Conservation (phyloP, 2,113 vertebrate genomes). For the Alligator sinensis region DNA sequence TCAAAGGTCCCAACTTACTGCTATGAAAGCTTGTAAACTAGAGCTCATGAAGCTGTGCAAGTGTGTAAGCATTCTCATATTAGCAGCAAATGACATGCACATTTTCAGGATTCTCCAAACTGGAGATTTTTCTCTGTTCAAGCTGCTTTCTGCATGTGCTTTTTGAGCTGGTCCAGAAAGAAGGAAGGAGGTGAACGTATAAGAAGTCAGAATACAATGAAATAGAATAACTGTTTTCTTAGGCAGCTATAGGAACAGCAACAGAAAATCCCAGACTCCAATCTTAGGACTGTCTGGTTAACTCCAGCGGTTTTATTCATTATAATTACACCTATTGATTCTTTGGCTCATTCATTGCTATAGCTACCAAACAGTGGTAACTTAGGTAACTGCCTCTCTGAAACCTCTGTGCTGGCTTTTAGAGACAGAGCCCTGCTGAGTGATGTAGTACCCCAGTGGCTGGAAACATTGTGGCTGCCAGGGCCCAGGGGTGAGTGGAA, state of each 20-base stretch:
- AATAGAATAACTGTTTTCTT: background rate
- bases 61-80: background rate
- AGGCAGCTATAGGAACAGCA: background rate
- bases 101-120: background rate
- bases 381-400: background rate
- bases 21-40: background rate
- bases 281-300: background rate
- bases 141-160: no score
- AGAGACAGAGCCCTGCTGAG: background rate
- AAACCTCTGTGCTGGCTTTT: background rate
- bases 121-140: background rate
- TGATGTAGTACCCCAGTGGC: fast-evolving
- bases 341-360: background rate
- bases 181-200: background rate
- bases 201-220: background rate
- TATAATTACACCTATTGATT: conserved; percentile 13
- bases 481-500: background rate
- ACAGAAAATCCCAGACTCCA: background rate
- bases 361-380: background rate
- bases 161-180: background rate
- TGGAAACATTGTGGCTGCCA: fast-evolving
- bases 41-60: background rate
- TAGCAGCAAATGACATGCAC: background rate
- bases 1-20: background rate
- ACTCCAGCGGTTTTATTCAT: background rate